These are phyloP conservation scores for Gambusia holbrooki DNA, from an alignment of 2,113 vertebrate genomes.

Conservation along the genomic window DNA sequence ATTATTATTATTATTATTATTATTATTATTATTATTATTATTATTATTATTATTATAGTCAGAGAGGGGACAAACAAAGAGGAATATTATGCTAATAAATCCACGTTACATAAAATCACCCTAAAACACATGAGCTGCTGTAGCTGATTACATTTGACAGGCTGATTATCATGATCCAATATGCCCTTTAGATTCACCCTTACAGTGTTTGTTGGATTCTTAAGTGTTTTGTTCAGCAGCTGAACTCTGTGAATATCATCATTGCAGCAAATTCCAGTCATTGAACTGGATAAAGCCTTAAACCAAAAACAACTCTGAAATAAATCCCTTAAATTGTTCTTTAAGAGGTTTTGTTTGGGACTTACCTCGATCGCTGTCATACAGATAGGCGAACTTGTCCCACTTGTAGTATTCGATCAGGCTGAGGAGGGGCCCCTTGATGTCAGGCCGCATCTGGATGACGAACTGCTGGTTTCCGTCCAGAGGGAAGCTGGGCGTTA, in stretches of 20 bases:
- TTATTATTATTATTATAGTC: too few species aligned
- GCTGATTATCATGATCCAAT: constrained; percentile 31
- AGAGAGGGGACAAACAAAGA: too few species aligned
- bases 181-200: constrained; percentile 29
- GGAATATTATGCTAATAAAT: too few species aligned
- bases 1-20: too few species aligned
- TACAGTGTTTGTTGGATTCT: neutral
- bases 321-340: neutral
- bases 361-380: constrained; percentile 98
- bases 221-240: neutral
- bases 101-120: constrained; percentile 33
- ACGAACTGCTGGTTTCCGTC: constrained; percentile 97
- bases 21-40: too few species aligned
- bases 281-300: too few species aligned
- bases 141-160: constrained; percentile 54
- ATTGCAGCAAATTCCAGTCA: too few species aligned
- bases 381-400: constrained; percentile 98
- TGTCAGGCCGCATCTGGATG: constrained; percentile 98
- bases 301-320: neutral
- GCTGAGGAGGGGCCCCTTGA: constrained; percentile 97
- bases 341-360: neutral
- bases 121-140: constrained; percentile 38
- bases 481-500: constrained; percentile 98
- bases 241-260: neutral
- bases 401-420: constrained; percentile 99